Evolutionary conservation across 2,113 vertebrate genomes (phyloP).

Genomic region (Sceloporus tristichus): DNA sequence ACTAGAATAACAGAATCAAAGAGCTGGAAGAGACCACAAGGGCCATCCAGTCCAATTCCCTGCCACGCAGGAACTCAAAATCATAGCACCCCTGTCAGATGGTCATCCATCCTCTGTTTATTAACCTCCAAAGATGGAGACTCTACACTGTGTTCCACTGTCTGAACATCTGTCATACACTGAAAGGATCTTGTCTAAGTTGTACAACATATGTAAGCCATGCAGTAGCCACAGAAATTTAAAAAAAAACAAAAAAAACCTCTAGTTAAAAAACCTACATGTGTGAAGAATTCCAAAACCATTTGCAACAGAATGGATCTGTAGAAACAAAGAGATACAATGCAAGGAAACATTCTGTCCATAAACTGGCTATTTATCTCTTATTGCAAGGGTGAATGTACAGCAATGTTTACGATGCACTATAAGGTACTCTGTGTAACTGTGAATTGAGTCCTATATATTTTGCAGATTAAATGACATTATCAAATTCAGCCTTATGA

Average conservation of each 20-base stretch:
- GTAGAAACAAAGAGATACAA: background rate
- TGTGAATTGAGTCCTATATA: constrained; percentile 1
- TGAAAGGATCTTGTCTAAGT: background rate
- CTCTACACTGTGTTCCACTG: too few species aligned
- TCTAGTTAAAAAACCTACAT: background rate
- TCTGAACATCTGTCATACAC: background rate
- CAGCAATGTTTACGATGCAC: background rate
- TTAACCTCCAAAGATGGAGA: too few species aligned
- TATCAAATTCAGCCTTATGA: constrained; percentile 58
- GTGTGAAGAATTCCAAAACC: background rate
- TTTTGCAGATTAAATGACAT: constrained; percentile 52
- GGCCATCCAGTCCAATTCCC: too few species aligned
- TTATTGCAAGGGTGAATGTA: background rate
- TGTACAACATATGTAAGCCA: background rate
- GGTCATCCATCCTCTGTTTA: too few species aligned
- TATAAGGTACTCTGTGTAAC: background rate
- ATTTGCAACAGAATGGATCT: background rate
- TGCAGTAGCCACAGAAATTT: background rate
- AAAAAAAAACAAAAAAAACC: background rate
- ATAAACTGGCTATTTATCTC: background rate
- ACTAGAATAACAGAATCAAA: too few species aligned
- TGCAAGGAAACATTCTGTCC: background rate
- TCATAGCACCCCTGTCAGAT: too few species aligned
- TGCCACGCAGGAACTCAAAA: too few species aligned
- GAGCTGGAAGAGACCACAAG: too few species aligned